Conservation (phyloP, 2,113 vertebrate species). For the Lophius piscatorius region DNA sequence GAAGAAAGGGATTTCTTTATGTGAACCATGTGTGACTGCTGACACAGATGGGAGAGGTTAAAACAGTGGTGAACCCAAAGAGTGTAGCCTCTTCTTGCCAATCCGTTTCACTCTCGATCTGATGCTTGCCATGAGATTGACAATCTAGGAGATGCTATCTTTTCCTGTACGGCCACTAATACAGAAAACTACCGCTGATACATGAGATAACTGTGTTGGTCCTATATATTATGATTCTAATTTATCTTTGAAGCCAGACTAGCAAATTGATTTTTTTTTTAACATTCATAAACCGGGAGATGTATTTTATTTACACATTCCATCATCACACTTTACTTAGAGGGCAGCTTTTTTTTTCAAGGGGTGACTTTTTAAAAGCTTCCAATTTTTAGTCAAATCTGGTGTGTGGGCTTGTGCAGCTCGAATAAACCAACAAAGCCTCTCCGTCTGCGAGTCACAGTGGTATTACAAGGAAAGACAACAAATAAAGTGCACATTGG, state of each 20-base stretch:
- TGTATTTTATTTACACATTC: neutral
- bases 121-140: slow-evolving; percentile 54
- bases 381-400: slow-evolving; percentile 14
- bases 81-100: slow-evolving; percentile 52
- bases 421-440: slow-evolving; percentile 39
- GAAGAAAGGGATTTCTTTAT: slow-evolving; percentile 71
- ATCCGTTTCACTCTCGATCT: slow-evolving; percentile 43
- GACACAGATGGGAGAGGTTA: slow-evolving; percentile 67
- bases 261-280: neutral
- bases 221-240: neutral
- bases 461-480: slow-evolving; percentile 43
- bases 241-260: slow-evolving; percentile 2
- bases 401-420: slow-evolving; percentile 46
- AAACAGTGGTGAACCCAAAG: slow-evolving; percentile 48
- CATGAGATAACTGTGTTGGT: slow-evolving; percentile 17
- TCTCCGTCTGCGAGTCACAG: slow-evolving; percentile 37
- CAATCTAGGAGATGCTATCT: slow-evolving; percentile 53
- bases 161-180: slow-evolving; percentile 21
- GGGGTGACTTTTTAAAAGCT: slow-evolving; percentile 6
- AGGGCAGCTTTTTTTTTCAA: neutral
- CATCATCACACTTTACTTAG: neutral
- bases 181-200: slow-evolving; percentile 51
- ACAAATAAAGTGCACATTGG: slow-evolving; percentile 22
- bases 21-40: slow-evolving; percentile 78
- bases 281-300: neutral